Base-by-base conservation (phyloP, 1,140 invertebrate genomes). In the Homarus americanus region DNA sequence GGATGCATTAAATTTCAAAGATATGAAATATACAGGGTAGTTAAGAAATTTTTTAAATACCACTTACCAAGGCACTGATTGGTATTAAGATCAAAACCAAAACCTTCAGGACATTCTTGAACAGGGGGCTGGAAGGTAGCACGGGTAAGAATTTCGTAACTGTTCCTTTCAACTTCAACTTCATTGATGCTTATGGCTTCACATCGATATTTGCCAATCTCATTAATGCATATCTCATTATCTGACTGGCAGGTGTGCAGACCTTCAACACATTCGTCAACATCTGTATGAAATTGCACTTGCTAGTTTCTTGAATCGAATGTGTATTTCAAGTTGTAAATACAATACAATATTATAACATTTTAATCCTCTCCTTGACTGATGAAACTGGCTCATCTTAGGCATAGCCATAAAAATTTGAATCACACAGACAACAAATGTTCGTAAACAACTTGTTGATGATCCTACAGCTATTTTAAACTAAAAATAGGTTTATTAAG, bases 131-230 rank as follows among this genome's bases (percentile, higher is more conserved):
- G 88, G 17, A 69, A 73, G 28, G 86, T 41, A 12, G 90, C 38
- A 36, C 32, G 82, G n/a, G 89, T 41, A 9, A 76, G 32, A 20
- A 34, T 75, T 75, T 66, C 41, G 38, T 63, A 90, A 24, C 28
- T 28, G 34, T 38, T 88, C 17, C 69, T 41, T 40, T 75, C 73
- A 4, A 24, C 15, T 44, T 76, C 69, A 32, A 87, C 91, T 58
- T 91, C 85, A 86, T 83, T 82, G 28, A 41, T 66, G 38, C 82
- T 72, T n/a, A 38, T 40, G 66, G 44, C 69, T 44, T 93, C 75
- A 87, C 94, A 94, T 17, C 91, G 92, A 93, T 93, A 94, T 40
- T 93, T 93, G 24, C 94, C 94, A 63, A 93, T 93, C 32, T 92
- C 93, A 84, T 94, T 93, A 5, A 93, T 82, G 66, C 93, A 93